Conservation (phyloP, 2,888 invertebrate species). For the Eretmocerus hayati region DNA sequence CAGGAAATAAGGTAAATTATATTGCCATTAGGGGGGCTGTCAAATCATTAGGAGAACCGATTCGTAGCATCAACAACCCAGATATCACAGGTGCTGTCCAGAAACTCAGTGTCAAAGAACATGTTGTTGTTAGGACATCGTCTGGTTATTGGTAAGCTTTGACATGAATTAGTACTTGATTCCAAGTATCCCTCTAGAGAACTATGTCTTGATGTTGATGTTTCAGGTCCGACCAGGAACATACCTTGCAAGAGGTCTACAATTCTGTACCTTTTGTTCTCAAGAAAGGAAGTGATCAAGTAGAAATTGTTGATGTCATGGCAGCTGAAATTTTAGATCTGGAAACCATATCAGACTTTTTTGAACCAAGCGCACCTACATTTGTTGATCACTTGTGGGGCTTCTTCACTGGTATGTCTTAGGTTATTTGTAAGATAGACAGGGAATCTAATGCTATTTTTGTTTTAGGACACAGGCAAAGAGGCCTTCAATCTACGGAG, state of each 20-base stretch:
- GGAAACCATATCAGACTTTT: constrained; percentile 76
- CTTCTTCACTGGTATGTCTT: constrained; percentile 59
- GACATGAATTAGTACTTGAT: background rate
- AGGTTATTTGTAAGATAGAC: background rate
- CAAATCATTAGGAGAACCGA: constrained; percentile 67
- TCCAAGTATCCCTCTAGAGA: no score
- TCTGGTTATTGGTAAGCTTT: constrained; percentile 68
- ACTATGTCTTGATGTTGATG: background rate
- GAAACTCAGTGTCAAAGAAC: constrained; percentile 72
- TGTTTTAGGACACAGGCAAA: constrained; percentile 62
- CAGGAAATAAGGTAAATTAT: constrained; percentile 63
- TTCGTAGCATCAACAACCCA: constrained; percentile 66
- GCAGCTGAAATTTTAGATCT: constrained; percentile 69
- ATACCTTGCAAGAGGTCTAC: constrained; percentile 69
- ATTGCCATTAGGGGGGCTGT: constrained; percentile 70
- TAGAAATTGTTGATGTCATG: constrained; percentile 71
- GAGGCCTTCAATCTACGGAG: constrained; percentile 81
- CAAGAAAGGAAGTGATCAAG: constrained; percentile 53
- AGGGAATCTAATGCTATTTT: background rate
- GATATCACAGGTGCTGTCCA: constrained; percentile 72
- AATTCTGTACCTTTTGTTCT: constrained; percentile 77
- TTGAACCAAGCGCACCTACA: constrained; percentile 69
- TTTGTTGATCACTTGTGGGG: constrained; percentile 78
- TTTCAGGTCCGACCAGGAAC: constrained; percentile 64
- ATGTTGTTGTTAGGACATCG: constrained; percentile 72